Conservation (phyloP, 2,888 invertebrate genomes). For the Malthinus flaveolus region DNA sequence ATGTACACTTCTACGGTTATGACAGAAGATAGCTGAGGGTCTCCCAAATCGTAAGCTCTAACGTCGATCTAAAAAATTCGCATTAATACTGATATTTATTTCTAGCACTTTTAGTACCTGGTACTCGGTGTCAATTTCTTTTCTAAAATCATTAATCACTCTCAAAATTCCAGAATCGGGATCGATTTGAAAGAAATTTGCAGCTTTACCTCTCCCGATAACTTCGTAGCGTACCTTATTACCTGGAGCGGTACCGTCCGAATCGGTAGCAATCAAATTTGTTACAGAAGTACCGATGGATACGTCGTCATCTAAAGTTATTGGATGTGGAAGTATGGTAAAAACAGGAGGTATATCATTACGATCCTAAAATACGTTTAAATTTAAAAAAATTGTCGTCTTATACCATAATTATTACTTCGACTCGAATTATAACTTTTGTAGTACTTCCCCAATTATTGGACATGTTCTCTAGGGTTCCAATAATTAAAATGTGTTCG, state of each 20-base stretch:
- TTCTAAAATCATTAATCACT: constrained; percentile 81
- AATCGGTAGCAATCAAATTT: constrained; percentile 78
- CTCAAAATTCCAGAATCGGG: constrained; percentile 79
- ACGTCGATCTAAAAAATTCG: constrained; percentile 69
- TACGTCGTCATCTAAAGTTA: constrained; percentile 81
- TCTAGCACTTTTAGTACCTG: too few species aligned
- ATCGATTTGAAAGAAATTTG: constrained; percentile 86
- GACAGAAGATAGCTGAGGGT: constrained; percentile 80
- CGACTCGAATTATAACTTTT: constrained; percentile 72
- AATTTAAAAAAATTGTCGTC: not conserved
- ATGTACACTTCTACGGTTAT: constrained; percentile 82
- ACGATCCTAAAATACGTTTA: constrained; percentile 63
- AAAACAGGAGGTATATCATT: constrained; percentile 90
- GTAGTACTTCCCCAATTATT: constrained; percentile 72
- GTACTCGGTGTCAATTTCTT: constrained; percentile 86
- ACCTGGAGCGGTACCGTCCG: constrained; percentile 83
- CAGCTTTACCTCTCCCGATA: constrained; percentile 78
- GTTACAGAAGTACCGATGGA: constrained; percentile 80
- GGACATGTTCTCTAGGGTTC: constrained; percentile 80
- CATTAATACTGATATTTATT: constrained; percentile 3
- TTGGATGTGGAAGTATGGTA: constrained; percentile 78
- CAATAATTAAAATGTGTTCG: constrained; percentile 75
- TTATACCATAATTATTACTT: constrained; percentile 53
- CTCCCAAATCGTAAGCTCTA: constrained; percentile 83
- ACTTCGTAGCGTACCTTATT: constrained; percentile 80